Percentiles rank a stretch among this genome's conserved stretches.
Evolutionary conservation across 2,797 vertebrate genomes (phyloP).

Genomic region (Enteromius afrohamiltoni): DNA sequence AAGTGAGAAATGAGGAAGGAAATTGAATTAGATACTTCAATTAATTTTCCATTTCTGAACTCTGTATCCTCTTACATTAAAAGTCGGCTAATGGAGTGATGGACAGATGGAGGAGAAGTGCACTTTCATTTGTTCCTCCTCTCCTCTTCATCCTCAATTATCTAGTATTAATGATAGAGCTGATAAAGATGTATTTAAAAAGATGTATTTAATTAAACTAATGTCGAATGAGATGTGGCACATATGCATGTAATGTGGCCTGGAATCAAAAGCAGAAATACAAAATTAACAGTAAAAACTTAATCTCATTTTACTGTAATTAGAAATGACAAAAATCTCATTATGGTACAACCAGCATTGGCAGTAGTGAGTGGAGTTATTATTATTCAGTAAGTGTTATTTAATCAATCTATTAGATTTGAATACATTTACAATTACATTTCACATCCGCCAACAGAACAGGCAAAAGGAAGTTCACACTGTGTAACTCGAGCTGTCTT

Average conservation of each 20-base stretch:
- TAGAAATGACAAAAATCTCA: slow-evolving; percentile 19
- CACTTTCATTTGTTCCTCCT: slow-evolving; percentile 33
- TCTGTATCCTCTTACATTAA: slow-evolving; percentile 32
- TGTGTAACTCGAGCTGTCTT: not conserved
- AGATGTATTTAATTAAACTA: slow-evolving; percentile 56
- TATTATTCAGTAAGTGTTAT: slow-evolving; percentile 23
- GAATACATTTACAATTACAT: slow-evolving; percentile 29
- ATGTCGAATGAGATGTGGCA: slow-evolving; percentile 66
- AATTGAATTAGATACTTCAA: slow-evolving; percentile 60
- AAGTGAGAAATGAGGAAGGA: slow-evolving; percentile 55
- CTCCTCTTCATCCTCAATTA: slow-evolving; percentile 46
- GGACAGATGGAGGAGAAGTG: slow-evolving; percentile 38
- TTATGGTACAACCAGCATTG: slow-evolving; percentile 2
- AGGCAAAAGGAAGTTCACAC: not conserved
- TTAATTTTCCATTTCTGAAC: slow-evolving; percentile 54
- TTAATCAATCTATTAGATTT: slow-evolving; percentile 41
- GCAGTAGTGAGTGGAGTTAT: not conserved
- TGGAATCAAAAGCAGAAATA: slow-evolving; percentile 68
- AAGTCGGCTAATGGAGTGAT: slow-evolving; percentile 45
- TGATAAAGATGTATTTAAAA: slow-evolving; percentile 58
- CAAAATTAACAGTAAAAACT: slow-evolving; percentile 71
- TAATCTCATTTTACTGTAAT: slow-evolving; percentile 60
- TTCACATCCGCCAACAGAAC: not conserved
- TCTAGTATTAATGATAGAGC: slow-evolving; percentile 53
- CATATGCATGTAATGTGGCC: slow-evolving; percentile 73